Conservation (phyloP, 2,113 vertebrate genomes). For the Mixornis gularis region DNA sequence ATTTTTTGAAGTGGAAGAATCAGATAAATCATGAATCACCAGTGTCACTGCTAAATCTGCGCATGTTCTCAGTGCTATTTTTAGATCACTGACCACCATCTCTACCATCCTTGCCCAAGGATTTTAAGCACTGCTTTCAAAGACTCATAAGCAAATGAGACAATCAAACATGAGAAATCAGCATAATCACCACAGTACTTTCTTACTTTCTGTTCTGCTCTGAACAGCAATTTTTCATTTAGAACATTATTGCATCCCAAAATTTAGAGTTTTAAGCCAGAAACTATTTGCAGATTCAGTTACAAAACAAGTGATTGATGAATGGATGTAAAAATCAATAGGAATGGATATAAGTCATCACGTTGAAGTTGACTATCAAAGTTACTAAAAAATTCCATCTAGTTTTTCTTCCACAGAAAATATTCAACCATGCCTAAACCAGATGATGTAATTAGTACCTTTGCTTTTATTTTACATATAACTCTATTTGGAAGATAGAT, state of each 20-base stretch:
- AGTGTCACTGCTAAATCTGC: background rate
- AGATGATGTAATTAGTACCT: background rate
- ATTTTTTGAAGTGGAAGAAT: conserved; percentile 57
- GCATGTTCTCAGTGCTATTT: conserved; percentile 13
- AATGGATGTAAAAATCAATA: background rate
- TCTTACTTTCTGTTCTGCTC: background rate
- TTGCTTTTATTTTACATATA: background rate
- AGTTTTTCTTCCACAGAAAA: background rate
- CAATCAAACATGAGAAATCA: background rate
- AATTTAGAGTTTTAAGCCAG: background rate
- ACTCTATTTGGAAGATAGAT: background rate
- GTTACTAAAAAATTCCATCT: background rate
- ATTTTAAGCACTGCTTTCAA: conserved; percentile 15
- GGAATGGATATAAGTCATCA: background rate
- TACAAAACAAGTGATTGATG: background rate
- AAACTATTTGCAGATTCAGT: background rate
- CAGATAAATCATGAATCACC: conserved; percentile 51
- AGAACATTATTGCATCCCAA: background rate
- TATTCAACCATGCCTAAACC: background rate
- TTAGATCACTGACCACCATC: conserved; percentile 33
- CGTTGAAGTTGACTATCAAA: background rate
- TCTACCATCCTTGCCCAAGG: conserved; percentile 1
- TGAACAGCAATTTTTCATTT: background rate
- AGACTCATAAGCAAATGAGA: background rate
- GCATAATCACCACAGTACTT: background rate